phyloP scores from a whole-genome alignment of 2,888 invertebrate genomes.

The Tetropium fuscum region DNA sequence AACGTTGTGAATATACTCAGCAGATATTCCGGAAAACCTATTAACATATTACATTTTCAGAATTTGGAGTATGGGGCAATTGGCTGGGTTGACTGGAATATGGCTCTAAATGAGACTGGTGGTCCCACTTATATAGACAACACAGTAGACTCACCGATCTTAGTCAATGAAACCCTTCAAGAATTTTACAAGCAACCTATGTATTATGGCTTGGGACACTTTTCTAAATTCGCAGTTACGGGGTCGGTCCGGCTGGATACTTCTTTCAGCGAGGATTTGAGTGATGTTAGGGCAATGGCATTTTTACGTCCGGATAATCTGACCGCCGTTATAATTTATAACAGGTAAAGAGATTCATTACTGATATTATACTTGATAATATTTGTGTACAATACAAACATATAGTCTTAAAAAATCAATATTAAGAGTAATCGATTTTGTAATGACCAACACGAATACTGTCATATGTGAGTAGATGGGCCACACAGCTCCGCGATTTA shows the following conservation, averaged over 20 bases:
- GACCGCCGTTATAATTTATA: conserved; percentile 68
- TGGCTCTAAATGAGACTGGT: conserved; percentile 79
- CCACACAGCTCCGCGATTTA: no score
- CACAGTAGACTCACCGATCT: conserved; percentile 83
- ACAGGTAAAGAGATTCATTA: conserved; percentile 65
- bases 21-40: no score
- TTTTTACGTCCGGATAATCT: conserved; percentile 68
- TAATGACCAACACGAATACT: no score
- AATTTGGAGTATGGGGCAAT: conserved; percentile 79
- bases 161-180: conserved; percentile 70
- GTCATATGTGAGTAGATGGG: no score
- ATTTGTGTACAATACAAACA: no score
- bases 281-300: conserved; percentile 58
- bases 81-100: conserved; percentile 94
- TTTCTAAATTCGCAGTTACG: conserved; percentile 73
- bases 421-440: no score
- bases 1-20: no score
- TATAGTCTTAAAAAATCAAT: no score
- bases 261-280: not conserved
- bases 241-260: conserved; percentile 64
- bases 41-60: conserved; percentile 59
- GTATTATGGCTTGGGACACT: conserved; percentile 87
- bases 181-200: conserved; percentile 92
- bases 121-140: conserved; percentile 87
- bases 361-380: no score